Base-by-base conservation (phyloP, 2,888 invertebrate species). In the Limnephilus rhombicus region DNA sequence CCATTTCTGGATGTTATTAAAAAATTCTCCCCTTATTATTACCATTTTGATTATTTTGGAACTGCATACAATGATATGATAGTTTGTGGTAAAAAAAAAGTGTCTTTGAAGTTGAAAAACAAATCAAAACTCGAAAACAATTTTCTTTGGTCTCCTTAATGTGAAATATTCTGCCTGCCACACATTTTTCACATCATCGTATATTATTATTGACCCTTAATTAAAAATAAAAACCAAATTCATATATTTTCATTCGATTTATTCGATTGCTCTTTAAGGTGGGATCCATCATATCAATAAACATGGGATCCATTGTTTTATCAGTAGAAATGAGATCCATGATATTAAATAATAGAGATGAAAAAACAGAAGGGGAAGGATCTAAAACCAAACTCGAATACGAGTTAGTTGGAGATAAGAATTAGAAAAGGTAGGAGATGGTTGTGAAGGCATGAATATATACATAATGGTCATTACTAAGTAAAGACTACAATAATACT, bases 321-420 rank as follows among this genome's bases (percentile, higher is more conserved):
- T 34, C 80, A 88, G 11, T 41, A n/a, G 34, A 45, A 31, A 45
- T 53, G 18, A 49, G 89, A 41, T 91, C 92, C 15, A 68, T 68
- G 68, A 7, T 68, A 68, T 68, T 24, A 9, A 68, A 9, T 68
- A 24, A n/a, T n/a, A 68, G 24, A 68, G 68, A 68, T n/a, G 24
- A n/a, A n/a, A 9, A 9, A 68, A 24, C 18, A 24, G 24, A 24
- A 68, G 2, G 49, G 7, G 7, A 68, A 68, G 68, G 68, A 5
- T 68, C 68, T 68, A 9, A 24, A 68, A 68, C 18, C 13, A 53
- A 53, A 53, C 53, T 49, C 49, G 15, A 15, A 15, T 15, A 13
- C 49, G 49, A 49, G 49, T 15, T 4, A 49, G 49, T 13, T 49
- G 2, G 15, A 13, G 49, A 53, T 18, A 18, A 68, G 24, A 24